Evolutionary conservation across 2,113 vertebrate genomes (phyloP).

Genomic region (Natator depressus): DNA sequence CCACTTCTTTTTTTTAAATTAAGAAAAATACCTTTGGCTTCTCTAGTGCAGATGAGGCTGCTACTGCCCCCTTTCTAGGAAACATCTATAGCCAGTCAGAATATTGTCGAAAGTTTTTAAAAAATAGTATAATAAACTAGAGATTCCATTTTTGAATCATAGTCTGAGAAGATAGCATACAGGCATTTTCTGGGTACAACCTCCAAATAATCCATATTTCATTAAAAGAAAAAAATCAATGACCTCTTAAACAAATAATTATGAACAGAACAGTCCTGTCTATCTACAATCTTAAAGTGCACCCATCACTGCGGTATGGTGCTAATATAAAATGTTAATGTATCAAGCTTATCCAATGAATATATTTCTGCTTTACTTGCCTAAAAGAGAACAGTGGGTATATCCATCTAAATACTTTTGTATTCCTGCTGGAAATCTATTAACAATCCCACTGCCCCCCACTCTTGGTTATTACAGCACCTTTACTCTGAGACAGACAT

Average conservation of each 20-base stretch:
- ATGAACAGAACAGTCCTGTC: neutral
- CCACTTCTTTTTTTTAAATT: slow-evolving; percentile 48
- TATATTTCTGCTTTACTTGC: slow-evolving; percentile 34
- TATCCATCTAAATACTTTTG: neutral
- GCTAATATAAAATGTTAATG: neutral
- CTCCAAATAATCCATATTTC: neutral
- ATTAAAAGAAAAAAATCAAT: neutral
- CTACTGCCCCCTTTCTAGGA: neutral
- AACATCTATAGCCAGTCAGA: neutral
- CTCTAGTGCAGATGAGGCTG: neutral
- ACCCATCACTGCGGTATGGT: neutral
- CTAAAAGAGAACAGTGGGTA: neutral
- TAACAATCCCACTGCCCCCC: neutral
- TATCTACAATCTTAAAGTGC: neutral
- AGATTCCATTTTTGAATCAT: slow-evolving; percentile 5
- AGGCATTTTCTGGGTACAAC: slow-evolving; percentile 42
- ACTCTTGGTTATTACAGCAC: neutral
- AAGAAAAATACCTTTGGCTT: slow-evolving; percentile 43
- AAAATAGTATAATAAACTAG: neutral
- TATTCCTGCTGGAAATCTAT: slow-evolving; percentile 34
- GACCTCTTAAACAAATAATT: neutral
- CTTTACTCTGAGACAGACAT: slow-evolving; percentile 11
- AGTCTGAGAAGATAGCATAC: neutral
- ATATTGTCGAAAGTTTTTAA: neutral
- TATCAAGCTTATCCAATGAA: slow-evolving; percentile 2